Base-by-base conservation (phyloP, 2,888 invertebrate genomes). In the Synergus laeviventris region DNA sequence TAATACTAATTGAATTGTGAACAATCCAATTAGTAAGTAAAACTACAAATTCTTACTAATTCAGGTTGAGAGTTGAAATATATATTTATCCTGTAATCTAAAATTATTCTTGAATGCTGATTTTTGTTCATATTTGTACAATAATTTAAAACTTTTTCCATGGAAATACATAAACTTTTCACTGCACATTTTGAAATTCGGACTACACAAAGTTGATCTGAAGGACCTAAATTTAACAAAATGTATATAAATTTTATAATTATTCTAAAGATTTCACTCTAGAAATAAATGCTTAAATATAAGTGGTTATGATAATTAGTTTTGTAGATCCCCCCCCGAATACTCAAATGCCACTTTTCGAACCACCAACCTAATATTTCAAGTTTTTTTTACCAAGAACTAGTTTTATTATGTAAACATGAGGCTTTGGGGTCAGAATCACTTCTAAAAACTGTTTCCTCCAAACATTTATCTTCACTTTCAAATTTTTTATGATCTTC, bases 401-500 rank as follows among this genome's bases (percentile, higher is more conserved):
- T 59, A 24, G 59, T 59, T 59, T 59, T 59, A 24, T 59, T 59
- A 24, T 59, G 59, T 59, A 24, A 59, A 59, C 24, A 59, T 59
- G 24, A 24, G 24, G 7, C 24, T 59, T 59, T 59, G 59, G 42
- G 39, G 66, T 45, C 42, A 42, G 4, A 18, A 1, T 42, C 42
- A 42, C 12, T 21, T 66, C 8, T 42, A 45, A 66, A 66, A 45
- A 66, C 12, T 21, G 42, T 66, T 42, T 24, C 18, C 21, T 21
- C 42, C 42, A 66, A 66, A 66, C 66, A 66, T 66, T 66, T 66
- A 21, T 42, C 45, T 66, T 21, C 18, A 21, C 39, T 42, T 45
- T 9, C 1, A 66, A n/a, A 16, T 66, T 45, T 66, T 59, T 59
- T 66, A 66, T 66, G 66, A 66, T 42, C 66, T 42, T 66, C 66